These are phyloP conservation scores for Cerceris ruficornis DNA, from an alignment of 2,888 invertebrate genomes.

Conservation along the genomic window DNA sequence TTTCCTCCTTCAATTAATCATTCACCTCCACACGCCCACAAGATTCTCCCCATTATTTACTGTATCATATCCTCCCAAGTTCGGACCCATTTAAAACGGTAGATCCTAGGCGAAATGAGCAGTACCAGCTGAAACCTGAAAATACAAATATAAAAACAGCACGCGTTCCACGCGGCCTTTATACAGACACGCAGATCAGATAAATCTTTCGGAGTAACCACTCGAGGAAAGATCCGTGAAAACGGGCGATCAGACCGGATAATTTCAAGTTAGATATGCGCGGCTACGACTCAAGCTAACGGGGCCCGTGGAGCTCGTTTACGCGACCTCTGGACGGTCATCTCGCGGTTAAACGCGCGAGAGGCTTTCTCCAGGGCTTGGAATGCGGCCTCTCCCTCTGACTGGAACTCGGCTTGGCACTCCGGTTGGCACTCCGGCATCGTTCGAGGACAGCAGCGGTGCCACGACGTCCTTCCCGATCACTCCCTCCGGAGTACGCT, in stretches of 20 bases:
- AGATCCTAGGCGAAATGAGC: no score
- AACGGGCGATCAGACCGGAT: conserved; percentile 24
- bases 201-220: neutral
- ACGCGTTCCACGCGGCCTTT: neutral
- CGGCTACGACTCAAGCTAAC: conserved; percentile 44
- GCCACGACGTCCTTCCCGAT: conserved; percentile 54
- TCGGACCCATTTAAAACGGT: no score
- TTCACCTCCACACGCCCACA: no score
- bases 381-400: conserved; percentile 74
- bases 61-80: no score
- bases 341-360: conserved; percentile 63
- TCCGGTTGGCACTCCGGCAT: conserved; percentile 42
- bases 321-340: conserved; percentile 63
- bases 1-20: no score
- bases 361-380: conserved; percentile 76
- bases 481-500: conserved; percentile 6
- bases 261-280: conserved; percentile 49
- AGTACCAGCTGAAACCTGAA: no score
- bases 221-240: conserved; percentile 11
- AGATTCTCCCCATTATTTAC: no score
- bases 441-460: conserved; percentile 53
- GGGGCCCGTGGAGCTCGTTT: conserved; percentile 52
- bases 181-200: neutral
- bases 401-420: conserved; percentile 40
- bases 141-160: neutral